Percentiles rank a stretch among this genome's conserved stretches.
Conservation (phyloP, 2,888 invertebrate species). For the Drosophila siamana region DNA sequence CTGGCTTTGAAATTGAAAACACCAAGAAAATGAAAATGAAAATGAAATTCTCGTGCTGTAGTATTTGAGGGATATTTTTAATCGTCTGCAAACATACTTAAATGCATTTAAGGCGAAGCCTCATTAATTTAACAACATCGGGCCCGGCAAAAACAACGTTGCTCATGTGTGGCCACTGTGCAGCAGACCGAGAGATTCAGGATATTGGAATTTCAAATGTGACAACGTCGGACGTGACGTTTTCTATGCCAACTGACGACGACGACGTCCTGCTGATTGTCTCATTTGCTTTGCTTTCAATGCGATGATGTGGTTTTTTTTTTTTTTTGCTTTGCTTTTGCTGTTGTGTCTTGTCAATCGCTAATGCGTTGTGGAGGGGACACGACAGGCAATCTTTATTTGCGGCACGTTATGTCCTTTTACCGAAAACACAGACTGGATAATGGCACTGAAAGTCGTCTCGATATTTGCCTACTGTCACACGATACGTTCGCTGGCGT, state of each 20-base stretch:
- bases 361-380: conserved; percentile 51
- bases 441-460: conserved; percentile 37
- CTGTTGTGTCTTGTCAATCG: conserved; percentile 45
- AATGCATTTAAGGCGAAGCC: conserved; percentile 34
- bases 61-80: conserved; percentile 19
- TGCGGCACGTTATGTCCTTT: conserved; percentile 59
- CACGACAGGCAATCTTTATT: conserved; percentile 59
- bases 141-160: background rate
- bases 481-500: conserved; percentile 51
- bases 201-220: conserved; percentile 63
- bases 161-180: conserved; percentile 33
- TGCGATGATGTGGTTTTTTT: conserved; percentile 6
- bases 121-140: conserved; percentile 50
- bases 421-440: conserved; percentile 22
- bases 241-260: conserved; percentile 30
- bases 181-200: conserved; percentile 46
- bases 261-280: conserved; percentile 48
- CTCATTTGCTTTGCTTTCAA: conserved; percentile 25
- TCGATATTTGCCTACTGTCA: conserved; percentile 58
- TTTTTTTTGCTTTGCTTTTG: conserved; percentile 4
- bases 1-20: background rate
- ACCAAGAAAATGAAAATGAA: background rate
- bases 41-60: conserved; percentile 9
- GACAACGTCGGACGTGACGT: conserved; percentile 56
- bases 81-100: conserved; percentile 57